Evolutionary conservation across 2,113 vertebrate species (phyloP).

Genomic region (Thalassarche chlororhynchos): DNA sequence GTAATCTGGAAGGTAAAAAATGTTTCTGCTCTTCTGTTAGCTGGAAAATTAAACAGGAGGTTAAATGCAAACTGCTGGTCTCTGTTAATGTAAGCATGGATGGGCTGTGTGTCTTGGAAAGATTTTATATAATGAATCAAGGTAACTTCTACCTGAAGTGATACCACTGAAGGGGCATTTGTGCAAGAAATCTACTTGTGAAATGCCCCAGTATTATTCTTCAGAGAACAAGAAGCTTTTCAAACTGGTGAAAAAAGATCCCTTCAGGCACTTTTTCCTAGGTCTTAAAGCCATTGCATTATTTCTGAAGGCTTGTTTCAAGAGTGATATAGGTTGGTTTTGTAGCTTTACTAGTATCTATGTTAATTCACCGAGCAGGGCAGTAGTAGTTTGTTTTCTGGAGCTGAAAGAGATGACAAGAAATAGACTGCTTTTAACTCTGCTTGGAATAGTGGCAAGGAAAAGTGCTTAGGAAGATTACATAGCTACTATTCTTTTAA

Average conservation of each 20-base stretch:
- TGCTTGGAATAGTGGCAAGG: background rate
- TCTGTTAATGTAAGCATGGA: background rate
- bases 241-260: background rate
- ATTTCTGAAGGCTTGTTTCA: background rate
- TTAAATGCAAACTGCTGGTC: background rate
- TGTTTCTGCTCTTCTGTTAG: background rate
- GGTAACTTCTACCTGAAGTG: background rate
- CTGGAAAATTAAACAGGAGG: background rate
- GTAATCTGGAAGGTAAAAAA: background rate
- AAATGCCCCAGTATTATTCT: background rate
- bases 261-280: background rate
- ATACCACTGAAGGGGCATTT: background rate
- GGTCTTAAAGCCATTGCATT: background rate
- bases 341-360: background rate
- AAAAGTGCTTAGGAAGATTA: background rate
- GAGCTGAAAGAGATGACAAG: background rate
- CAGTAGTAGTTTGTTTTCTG: background rate
- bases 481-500: background rate
- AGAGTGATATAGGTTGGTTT: background rate
- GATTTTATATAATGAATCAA: background rate
- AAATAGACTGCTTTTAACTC: background rate
- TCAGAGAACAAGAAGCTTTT: background rate
- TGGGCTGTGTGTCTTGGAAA: background rate
- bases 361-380: background rate
- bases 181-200: background rate